Evolutionary conservation across 2,113 vertebrate genomes (phyloP).

Genomic region (Tor tambroides): DNA sequence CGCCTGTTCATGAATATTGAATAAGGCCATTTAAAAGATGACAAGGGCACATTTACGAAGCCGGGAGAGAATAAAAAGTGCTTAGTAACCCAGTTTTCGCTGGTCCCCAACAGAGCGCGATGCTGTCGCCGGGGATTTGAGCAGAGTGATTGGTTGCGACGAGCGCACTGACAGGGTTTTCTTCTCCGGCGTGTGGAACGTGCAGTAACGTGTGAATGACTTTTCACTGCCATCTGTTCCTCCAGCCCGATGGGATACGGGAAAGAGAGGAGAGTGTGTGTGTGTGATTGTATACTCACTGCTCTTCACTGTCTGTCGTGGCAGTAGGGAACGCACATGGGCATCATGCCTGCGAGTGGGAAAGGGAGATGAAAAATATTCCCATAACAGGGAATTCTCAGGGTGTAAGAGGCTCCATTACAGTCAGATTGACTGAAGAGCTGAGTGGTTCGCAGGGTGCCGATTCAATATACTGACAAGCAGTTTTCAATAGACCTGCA

Average conservation of each 20-base stretch:
- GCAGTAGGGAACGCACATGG: conserved; percentile 38
- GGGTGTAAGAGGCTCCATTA: conserved; percentile 16
- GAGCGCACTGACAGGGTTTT: conserved; percentile 63
- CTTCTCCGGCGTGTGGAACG: conserved; percentile 59
- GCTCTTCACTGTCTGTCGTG: conserved; percentile 45
- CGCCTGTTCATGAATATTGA: conserved; percentile 61
- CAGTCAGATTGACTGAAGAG: conserved; percentile 35
- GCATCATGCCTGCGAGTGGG: conserved; percentile 37
- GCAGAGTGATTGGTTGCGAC: conserved; percentile 63
- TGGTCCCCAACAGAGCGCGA: conserved; percentile 52
- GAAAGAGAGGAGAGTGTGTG: conserved; percentile 21
- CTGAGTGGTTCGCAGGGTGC: neutral
- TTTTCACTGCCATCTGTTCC: conserved; percentile 68
- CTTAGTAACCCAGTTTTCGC: conserved; percentile 67
- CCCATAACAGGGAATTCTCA: conserved; percentile 37
- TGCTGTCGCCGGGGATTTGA: conserved; percentile 58
- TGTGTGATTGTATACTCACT: conserved; percentile 8
- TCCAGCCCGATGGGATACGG: conserved; percentile 55
- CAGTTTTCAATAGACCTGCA: neutral
- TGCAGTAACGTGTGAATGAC: conserved; percentile 68
- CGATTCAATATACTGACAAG: neutral
- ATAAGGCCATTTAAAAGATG: conserved; percentile 61
- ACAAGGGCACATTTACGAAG: conserved; percentile 64
- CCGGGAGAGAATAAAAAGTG: conserved; percentile 62
- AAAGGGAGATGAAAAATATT: conserved; percentile 50